A percentile compares a stretch with the other conserved stretches of the same genome.
Evolutionary conservation across 2,113 vertebrate genomes (phyloP).

Genomic region (Apeltes quadracus): DNA sequence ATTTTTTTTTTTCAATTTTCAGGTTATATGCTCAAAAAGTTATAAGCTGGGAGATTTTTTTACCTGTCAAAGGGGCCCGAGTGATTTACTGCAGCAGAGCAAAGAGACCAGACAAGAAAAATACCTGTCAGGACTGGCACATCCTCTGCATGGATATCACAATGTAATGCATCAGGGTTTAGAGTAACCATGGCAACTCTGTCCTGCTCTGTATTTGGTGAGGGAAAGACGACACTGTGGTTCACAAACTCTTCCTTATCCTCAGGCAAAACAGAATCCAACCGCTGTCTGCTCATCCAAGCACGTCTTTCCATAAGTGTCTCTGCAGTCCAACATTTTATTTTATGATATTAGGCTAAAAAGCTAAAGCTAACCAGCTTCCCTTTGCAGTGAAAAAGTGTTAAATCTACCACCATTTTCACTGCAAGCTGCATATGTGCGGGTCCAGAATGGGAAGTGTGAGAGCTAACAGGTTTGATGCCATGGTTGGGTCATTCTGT

Average conservation of each 20-base stretch:
- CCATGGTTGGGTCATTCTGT: no score
- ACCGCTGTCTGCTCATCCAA: not conserved
- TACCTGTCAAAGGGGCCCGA: not conserved
- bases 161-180: not conserved
- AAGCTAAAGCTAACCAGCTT: not conserved
- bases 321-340: not conserved
- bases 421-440: not conserved
- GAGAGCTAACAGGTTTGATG: not conserved
- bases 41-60: not conserved
- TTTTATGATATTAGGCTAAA: not conserved
- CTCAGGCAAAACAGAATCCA: not conserved
- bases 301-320: not conserved
- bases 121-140: not conserved
- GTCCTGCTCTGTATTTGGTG: not conserved
- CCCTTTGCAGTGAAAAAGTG: not conserved
- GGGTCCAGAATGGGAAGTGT: not conserved
- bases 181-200: not conserved
- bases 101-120: not conserved
- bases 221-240: not conserved
- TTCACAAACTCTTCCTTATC: not conserved
- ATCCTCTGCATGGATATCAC: slow-evolving; percentile 1
- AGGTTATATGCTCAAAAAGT: not conserved
- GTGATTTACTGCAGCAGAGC: not conserved
- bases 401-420: not conserved
- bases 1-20: no score